Evolutionary conservation across 2,113 vertebrate genomes (phyloP), one percentile per base, ranked within the genome.

Genomic region (Crotalus horridus): DNA sequence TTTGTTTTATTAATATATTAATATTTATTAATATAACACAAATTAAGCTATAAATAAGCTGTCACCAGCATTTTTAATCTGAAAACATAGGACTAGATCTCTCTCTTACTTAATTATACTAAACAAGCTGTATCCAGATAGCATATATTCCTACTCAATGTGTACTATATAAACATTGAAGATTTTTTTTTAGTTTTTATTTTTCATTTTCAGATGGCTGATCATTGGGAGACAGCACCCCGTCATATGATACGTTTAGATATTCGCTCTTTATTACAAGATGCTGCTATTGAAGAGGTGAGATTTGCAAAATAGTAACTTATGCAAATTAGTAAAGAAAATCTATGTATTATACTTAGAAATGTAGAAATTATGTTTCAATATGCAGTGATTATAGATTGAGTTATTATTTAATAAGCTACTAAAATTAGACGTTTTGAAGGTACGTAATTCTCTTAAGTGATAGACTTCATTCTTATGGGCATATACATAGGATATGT

Each of bases 221-320:
- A 98, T 95, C 98, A 98, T 97, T 99, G 99, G 99, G 99, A 99
- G 96, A 94, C 98, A 85, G 98, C 99, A 29, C 99, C 99, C 85
- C 98, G 98, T 91, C 99, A 99, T 87, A 99, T 99, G 99, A 98
- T 99, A 96, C 98, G 99, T 21, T 96, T 99, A 94, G 99, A 99
- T 93, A 99, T 99, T 93, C 98, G 99, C 85, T 99, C 99, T 43
- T 96, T 99, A n/a, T 97, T 99, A 64, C 99, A 99, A 93, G 99
- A 99, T 97, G 99, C 99, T 95, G 99, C 99, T 89, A 99, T 99
- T 2, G 99, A 99, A 95, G 99, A 99, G 98, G 99, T 99, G 85
- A 96, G 97, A 11, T 56, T 91, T 64, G 3, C 53, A 46, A 90
- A 48, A 89, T 94, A 39, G 29, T 53, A 55, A 2, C n/a, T 56